Conservation (phyloP, 1,140 invertebrate genomes). For the Caenorhabditis remanei region DNA sequence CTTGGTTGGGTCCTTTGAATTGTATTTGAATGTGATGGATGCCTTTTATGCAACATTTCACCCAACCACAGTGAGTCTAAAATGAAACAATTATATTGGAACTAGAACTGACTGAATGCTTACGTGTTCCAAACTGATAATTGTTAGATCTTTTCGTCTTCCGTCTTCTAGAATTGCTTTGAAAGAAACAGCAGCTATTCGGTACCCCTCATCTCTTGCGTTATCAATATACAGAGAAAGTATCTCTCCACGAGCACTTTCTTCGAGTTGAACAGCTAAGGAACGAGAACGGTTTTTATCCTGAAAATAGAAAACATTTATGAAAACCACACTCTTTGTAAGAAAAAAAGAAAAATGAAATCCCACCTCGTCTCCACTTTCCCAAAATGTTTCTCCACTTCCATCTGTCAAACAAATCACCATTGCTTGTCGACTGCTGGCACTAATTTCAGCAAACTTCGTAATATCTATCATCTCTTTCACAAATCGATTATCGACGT, state of each 20-base stretch:
- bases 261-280: slow-evolving; percentile 82
- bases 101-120: slow-evolving; percentile 71
- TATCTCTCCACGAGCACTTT: slow-evolving; percentile 61
- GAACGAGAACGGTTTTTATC: slow-evolving; percentile 85
- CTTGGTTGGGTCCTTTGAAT: slow-evolving; percentile 90
- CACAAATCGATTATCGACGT: slow-evolving; percentile 32
- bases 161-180: slow-evolving; percentile 57
- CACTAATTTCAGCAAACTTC: slow-evolving; percentile 36
- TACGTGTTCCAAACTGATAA: slow-evolving; percentile 47
- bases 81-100: slow-evolving; percentile 80
- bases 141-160: slow-evolving; percentile 51
- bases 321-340: too few relatives aligned
- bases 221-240: slow-evolving; percentile 74
- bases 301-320: slow-evolving; percentile 57
- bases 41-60: slow-evolving; percentile 86
- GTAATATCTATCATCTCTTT: slow-evolving; percentile 63
- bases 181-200: slow-evolving; percentile 60
- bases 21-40: slow-evolving; percentile 82
- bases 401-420: slow-evolving; percentile 90
- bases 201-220: slow-evolving; percentile 70
- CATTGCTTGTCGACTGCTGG: slow-evolving; percentile 88
- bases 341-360: too few relatives aligned
- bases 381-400: slow-evolving; percentile 98
- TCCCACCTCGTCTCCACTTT: slow-evolving; percentile 91
- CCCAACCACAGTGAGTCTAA: slow-evolving; percentile 85